These are phyloP conservation scores for Apodemia duryi DNA, from an alignment of 2,888 invertebrate species.

Conservation along the genomic window DNA sequence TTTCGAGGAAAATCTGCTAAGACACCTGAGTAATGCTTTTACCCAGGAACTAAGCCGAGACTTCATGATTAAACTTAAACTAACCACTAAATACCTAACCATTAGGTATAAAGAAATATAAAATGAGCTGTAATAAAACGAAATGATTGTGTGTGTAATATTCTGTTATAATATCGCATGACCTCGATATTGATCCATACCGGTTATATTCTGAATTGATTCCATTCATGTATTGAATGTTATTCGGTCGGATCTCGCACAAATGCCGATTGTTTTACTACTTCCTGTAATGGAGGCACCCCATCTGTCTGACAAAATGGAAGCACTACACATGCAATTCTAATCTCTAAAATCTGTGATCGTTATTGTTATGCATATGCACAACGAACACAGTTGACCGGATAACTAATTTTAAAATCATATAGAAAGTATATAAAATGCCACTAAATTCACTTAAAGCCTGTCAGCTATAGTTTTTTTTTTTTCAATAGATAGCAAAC, in stretches of 20 bases:
- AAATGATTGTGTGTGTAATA: neutral
- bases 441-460: no score
- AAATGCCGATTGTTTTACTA: conserved; percentile 30
- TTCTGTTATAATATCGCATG: conserved; percentile 21
- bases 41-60: no score
- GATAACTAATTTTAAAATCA: no score
- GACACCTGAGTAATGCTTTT: no score
- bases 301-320: conserved; percentile 19
- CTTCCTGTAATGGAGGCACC: conserved; percentile 26
- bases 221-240: conserved; percentile 29
- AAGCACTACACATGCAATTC: conserved; percentile 12
- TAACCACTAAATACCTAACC: no score
- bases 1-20: no score
- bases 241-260: conserved; percentile 26
- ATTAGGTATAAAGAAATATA: neutral
- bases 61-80: no score
- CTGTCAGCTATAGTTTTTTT: no score
- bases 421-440: no score
- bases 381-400: neutral
- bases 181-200: conserved; percentile 30
- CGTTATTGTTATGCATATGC: neutral
- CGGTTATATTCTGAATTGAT: conserved; percentile 31
- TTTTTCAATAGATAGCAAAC: no score
- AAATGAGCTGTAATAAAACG: neutral
- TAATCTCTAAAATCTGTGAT: conserved; percentile 13